Conservation (phyloP, 2,797 vertebrate genomes). For the Hemitrygon akajei region DNA sequence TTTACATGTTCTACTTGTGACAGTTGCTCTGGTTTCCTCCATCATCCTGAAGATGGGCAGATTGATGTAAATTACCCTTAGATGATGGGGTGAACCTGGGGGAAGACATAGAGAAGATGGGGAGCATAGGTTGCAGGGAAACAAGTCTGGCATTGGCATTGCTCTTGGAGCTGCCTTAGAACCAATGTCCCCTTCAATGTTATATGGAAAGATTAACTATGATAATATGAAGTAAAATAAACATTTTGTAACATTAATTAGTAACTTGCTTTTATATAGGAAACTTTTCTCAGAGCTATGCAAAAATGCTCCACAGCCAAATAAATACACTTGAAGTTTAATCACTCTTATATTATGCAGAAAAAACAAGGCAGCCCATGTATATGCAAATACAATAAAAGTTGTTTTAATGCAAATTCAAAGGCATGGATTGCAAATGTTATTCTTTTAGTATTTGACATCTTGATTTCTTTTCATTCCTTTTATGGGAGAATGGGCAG, state of each 20-base stretch:
- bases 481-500: too few relatives aligned
- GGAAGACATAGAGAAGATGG: too few relatives aligned
- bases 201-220: too few relatives aligned
- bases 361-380: not conserved
- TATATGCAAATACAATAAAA: not conserved
- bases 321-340: not conserved
- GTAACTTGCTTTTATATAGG: not conserved
- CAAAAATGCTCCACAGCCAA: not conserved
- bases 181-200: too few relatives aligned
- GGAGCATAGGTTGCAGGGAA: too few relatives aligned
- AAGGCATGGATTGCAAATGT: not conserved
- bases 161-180: too few relatives aligned
- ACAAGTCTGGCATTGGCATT: too few relatives aligned
- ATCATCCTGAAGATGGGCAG: too few relatives aligned
- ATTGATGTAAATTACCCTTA: too few relatives aligned
- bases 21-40: too few relatives aligned
- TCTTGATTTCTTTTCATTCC: not conserved
- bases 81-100: too few relatives aligned
- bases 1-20: too few relatives aligned
- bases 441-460: not conserved
- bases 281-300: not conserved
- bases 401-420: not conserved
- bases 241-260: not conserved
- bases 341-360: not conserved
- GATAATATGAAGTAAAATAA: not conserved